Evolutionary conservation across 2,113 vertebrate species (phyloP), one percentile per base, ranked within the genome.

Genomic region (Chloebia gouldiae): DNA sequence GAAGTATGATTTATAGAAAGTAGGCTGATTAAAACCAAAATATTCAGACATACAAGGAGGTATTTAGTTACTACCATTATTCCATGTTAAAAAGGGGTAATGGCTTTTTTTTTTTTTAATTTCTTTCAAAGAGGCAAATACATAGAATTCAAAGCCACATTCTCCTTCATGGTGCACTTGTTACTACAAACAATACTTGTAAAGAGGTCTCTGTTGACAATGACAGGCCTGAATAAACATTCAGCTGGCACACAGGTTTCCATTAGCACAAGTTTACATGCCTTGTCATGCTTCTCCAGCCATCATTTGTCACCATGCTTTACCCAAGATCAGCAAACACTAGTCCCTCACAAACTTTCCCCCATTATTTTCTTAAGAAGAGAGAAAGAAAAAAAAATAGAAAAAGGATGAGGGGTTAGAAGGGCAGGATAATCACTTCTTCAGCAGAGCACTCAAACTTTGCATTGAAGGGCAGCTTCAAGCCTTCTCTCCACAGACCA

Each of bases 251-350:
- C 82, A 71, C 40, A 60, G 17, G 18, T 90, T 96, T 92, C 95
- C 86, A 94, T 97, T 96, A 96, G 86, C 93, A 81, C 28, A 75
- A 84, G 82, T 96, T 97, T 94, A 92, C 82, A 53, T 93, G 90
- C 56, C 93, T 78, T 96, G 93, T 93, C 94, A 88, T 61, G 88
- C 79, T 76, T 90, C 85, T 76, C 73, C 77, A 81, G 82, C 68
- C 84, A 76, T 39, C 86, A 75, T 93, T 94, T 95, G 68, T 95
- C 92, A 88, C 61, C 1, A 1, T 24, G 56, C 80, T 90, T 96
- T 86, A 85, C 82, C 84, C 49, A 68, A 88, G 76, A 86, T 90
- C 80, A 42, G 88, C 82, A 94, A 95, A 92, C 47, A 59, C 61
- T 81, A 8, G 84, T 84, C 11, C 70, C 45, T 75, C 63, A 40